Evolutionary conservation across 2,797 vertebrate species (phyloP), one percentile per base, ranked within the genome.

Genomic region (Acanthis flammea): DNA sequence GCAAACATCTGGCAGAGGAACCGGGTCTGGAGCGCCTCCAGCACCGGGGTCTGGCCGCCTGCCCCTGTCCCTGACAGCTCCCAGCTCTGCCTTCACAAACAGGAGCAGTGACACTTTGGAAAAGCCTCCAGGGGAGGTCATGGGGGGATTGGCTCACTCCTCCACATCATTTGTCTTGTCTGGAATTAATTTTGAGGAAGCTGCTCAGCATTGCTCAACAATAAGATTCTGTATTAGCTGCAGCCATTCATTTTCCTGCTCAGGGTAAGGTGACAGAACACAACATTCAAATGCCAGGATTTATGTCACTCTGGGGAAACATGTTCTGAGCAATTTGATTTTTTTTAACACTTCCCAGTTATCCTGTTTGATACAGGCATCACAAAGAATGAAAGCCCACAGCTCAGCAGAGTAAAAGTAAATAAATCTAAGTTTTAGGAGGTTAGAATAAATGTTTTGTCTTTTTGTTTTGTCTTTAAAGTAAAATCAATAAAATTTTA

Each of bases 111-210:
- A 90, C 86, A 96, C 73, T 84, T 90, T 95, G 73, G 76, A 96
- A 96, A 72, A 93, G 70, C 81, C 94, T 94, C 91, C 78, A 78
- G 66, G 90, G 91, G 57, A 95, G 88, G 88, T 88, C 94, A 93
- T 2, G 41, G 72, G 54, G 84, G 81, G 84, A 67, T 67, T 95
- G 80, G 37, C 58, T 86, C 86, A 54, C 80, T 96, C 84, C 68
- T 94, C 39, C 13, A 2, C 31, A 17, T 91, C 58, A 11, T 96
- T 95, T 95, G 58, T 96, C 91, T 95, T 80, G 88, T 21, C 65
- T 67, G 65, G 86, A 94, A 96, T 94, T 81, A 95, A 88, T 94
- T 96, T 92, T 81, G 86, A 95, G 94, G 71, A 92, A 95, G 86
- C 68, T 25, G 14, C 12, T 96, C 65, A 31, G 65, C 67, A 27